Evolutionary conservation across 2,113 vertebrate species (phyloP), one percentile per base, ranked within the genome.

Genomic region (Lampris megalopsis): DNA sequence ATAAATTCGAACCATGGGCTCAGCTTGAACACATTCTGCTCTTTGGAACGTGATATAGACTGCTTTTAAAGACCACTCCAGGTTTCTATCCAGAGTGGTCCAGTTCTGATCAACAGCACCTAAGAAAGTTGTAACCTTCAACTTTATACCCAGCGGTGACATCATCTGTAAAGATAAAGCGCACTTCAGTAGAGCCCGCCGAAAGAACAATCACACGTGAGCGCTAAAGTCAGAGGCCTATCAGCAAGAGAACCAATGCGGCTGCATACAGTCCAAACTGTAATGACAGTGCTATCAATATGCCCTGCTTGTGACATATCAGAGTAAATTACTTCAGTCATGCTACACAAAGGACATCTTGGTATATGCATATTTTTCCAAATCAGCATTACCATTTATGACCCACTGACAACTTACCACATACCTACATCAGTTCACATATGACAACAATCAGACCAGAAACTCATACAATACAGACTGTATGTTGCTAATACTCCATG

Each of bases 81-180:
- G n/a, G 71, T 83, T 86, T 36, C 77, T 79, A 72, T 81, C 79
- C 76, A 73, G 70, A 84, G 59, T 72, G 60, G 52, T 71, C 71
- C 58, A 62, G 81, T 62, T 86, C 63, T 66, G 81, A 86, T 79
- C 48, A 57, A 66, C 70, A 89, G 78, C 79, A 70, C 82, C 79
- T 77, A 61, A 83, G 86, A 85, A 77, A 73, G 63, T 64, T 75
- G 69, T 68, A 60, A 69, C 53, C 66, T 59, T 80, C 24, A 24
- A 76, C 71, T 63, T 73, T 48, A 67, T 65, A 83, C 45, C 54
- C 80, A 79, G 72, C 68, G 85, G 81, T 86, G 88, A 90, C 83
- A 86, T 86, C 83, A 82, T 87, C 80, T 73, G 78, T 81, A 79
- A 83, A 80, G 75, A 82, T 84, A 82, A 89, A 90, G 81, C 73